phyloP scores from a whole-genome alignment of 1,140 invertebrate species.

The Drosophila nigrodunni region DNA sequence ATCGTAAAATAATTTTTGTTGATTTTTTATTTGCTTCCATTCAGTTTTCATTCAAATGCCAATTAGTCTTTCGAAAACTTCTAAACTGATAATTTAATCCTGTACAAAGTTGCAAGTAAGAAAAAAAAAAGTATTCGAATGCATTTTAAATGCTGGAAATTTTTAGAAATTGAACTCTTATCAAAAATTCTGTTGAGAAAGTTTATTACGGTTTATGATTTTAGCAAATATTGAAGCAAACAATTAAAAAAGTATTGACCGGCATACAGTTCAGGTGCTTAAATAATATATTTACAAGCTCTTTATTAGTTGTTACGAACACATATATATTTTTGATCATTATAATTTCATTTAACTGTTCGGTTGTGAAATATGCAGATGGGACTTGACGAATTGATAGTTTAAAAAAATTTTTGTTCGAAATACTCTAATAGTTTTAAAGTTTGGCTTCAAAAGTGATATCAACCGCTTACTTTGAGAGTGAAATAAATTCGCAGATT shows the following conservation, averaged over 20 bases:
- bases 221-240: too few relatives aligned
- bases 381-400: too few relatives aligned
- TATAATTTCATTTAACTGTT: too few relatives aligned
- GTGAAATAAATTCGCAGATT: constrained; percentile 29
- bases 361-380: too few relatives aligned
- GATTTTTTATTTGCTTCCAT: neutral
- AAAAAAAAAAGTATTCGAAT: neutral
- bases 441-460: neutral
- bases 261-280: too few relatives aligned
- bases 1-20: too few relatives aligned
- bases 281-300: too few relatives aligned
- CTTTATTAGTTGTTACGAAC: too few relatives aligned
- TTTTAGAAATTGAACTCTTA: neutral
- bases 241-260: too few relatives aligned
- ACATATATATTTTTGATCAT: too few relatives aligned
- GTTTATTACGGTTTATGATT: too few relatives aligned
- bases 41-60: constrained; percentile 1
- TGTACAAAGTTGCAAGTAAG: neutral
- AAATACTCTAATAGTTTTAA: too few relatives aligned
- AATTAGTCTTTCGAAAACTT: constrained; percentile 16
- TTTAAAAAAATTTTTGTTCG: neutral
- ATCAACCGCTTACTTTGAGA: neutral
- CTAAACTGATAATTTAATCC: neutral
- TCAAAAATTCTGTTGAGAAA: neutral
- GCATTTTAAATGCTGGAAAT: neutral